These are phyloP conservation scores for Drepanosiphum platanoidis DNA, from an alignment of 2,888 invertebrate species.

Conservation along the genomic window DNA sequence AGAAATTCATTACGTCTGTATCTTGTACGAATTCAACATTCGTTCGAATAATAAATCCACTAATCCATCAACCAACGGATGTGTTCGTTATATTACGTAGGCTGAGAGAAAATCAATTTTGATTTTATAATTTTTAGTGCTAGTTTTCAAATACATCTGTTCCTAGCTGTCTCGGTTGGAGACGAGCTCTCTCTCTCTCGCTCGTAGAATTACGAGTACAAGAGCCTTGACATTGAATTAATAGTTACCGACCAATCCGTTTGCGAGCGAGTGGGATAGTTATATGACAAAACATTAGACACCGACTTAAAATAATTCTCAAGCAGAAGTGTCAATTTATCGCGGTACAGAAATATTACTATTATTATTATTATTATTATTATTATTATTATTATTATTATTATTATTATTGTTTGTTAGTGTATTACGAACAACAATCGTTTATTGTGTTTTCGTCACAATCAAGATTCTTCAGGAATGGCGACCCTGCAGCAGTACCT, in stretches of 20 bases:
- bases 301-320: background rate
- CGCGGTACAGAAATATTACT: background rate
- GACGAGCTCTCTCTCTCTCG: background rate
- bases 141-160: background rate
- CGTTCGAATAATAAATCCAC: constrained; percentile 31
- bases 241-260: background rate
- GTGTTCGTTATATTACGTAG: constrained; percentile 12
- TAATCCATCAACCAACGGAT: constrained; percentile 17
- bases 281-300: constrained; percentile 8
- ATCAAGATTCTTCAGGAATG: background rate
- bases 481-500: background rate
- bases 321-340: background rate
- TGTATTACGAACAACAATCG: background rate
- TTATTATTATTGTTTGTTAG: background rate
- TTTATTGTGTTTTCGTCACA: background rate
- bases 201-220: background rate
- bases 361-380: background rate
- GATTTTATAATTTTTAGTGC: background rate
- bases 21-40: background rate
- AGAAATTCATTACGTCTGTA: background rate
- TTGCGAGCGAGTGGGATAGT: background rate
- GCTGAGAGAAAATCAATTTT: constrained; percentile 45
- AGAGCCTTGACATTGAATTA: constrained; percentile 39
- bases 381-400: background rate
- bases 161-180: constrained; percentile 34